Evolutionary conservation across 1,140 invertebrate species (phyloP), one percentile per base, ranked within the genome.

Genomic region (Atta texana): DNA sequence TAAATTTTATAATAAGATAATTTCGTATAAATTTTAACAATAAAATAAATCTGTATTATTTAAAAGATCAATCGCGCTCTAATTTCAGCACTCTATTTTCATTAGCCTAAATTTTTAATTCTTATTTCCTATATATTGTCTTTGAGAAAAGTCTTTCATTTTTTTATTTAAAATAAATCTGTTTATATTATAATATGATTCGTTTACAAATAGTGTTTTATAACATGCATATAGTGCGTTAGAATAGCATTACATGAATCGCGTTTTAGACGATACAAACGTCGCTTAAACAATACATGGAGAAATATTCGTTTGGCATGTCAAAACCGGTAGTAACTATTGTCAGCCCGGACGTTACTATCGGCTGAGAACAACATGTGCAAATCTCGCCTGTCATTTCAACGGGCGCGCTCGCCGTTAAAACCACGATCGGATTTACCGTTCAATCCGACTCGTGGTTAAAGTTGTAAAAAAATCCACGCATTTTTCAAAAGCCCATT

Each of bases 301-400:
- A 68, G 28, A 84, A 82, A 75, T 84, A 84, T 84, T 84, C 44
- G 77, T 68, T 80, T n/a, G n/a, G 10, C 49, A 39, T 75, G 69
- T 84, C 69, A 75, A 63, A 84, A 84, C 55, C n/a, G 66, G 51
- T 81, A 51, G 55, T 51, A 63, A 75, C 69, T 84, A 84, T 71
- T 84, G 80, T 84, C 80, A 84, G 44, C 18, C 39, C 24, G 55
- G 68, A 59, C 34, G 57, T 84, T 75, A 51, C 53, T 74, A 84
- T 63, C 66, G 69, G 31, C 55, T 63, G 69, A 75, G 21, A 84
- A 49, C 39, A 84, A 71, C 80, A 74, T 75, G 55, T 75, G 80
- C 55, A 84, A 84, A 84, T 84, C 69, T 51, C 55, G 44, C 55
- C 39, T 84, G 80, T 84, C 80, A 84, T 75, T 84, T 84, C 69